These are phyloP conservation scores for Archocentrus centrarchus DNA, from an alignment of 2,113 vertebrate species.

Conservation along the genomic window DNA sequence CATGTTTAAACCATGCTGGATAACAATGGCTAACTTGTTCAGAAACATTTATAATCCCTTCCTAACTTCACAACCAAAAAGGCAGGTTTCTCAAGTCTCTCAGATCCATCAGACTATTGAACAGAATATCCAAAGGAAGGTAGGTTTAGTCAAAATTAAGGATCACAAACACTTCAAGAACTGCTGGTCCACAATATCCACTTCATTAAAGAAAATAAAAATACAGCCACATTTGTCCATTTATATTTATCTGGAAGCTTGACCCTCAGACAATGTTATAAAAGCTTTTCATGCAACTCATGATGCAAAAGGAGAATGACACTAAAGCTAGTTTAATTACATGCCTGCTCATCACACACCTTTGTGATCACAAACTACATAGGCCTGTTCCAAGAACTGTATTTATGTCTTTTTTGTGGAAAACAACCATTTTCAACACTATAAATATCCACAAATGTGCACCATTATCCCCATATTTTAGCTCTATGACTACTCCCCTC, in stretches of 20 bases:
- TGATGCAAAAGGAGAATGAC: not conserved
- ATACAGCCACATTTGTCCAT: not conserved
- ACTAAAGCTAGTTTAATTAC: not conserved
- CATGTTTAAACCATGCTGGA: not conserved
- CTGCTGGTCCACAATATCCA: not conserved
- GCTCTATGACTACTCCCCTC: not conserved
- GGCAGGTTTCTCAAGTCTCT: not conserved
- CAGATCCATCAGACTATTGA: not conserved
- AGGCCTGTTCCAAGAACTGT: not conserved
- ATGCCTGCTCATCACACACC: not conserved
- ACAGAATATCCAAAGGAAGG: not conserved
- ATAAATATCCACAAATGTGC: not conserved
- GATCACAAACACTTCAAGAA: not conserved
- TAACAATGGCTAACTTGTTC: not conserved
- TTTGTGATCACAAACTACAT: not conserved
- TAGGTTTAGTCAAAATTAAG: not conserved
- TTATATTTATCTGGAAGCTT: not conserved
- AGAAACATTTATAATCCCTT: not conserved
- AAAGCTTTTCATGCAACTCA: not conserved
- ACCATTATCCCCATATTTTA: not conserved
- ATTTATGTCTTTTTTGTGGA: not conserved
- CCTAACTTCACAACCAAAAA: not conserved
- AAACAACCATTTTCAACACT: not conserved
- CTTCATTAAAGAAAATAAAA: not conserved
- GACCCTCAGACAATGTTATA: not conserved